Evolutionary conservation across 2,888 invertebrate species (phyloP).

Genomic region (Shargacucullia verbasci): DNA sequence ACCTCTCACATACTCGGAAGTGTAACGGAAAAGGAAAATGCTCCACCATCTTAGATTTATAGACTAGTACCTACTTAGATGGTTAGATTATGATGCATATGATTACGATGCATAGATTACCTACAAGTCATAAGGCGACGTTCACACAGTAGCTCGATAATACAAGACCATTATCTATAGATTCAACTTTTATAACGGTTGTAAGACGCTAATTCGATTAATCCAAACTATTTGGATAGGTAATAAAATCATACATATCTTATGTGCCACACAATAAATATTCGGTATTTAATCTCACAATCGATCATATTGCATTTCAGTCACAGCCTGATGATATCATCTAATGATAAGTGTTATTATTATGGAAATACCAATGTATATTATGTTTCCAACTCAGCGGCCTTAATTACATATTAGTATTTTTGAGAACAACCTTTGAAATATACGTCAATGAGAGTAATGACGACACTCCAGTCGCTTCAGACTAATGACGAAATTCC

Average conservation of each 20-base stretch:
- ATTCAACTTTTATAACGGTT: too few species aligned
- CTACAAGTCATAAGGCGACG: neutral
- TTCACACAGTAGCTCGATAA: slow-evolving; percentile 17
- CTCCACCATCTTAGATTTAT: too few species aligned
- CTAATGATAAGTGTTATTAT: slow-evolving; percentile 30
- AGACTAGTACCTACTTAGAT: too few species aligned
- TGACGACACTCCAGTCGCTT: neutral
- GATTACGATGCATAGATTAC: neutral
- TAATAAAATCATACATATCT: slow-evolving; percentile 1
- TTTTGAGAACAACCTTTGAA: slow-evolving; percentile 19
- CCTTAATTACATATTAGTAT: slow-evolving; percentile 8
- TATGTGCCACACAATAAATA: too few species aligned
- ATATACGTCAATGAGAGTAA: neutral
- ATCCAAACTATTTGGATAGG: too few species aligned
- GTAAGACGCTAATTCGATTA: too few species aligned
- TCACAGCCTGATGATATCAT: slow-evolving; percentile 45
- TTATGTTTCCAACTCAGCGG: slow-evolving; percentile 9
- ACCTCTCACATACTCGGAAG: too few species aligned
- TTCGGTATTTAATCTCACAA: too few species aligned
- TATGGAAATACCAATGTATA: slow-evolving; percentile 20
- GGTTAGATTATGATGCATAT: too few species aligned
- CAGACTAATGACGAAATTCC: slow-evolving; percentile 5
- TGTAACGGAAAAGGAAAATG: too few species aligned
- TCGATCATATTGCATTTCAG: slow-evolving; percentile 16
- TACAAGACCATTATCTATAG: slow-evolving; percentile 1